These are phyloP conservation scores for Cephus runcator DNA, from an alignment of 2,888 invertebrate genomes.

Conservation along the genomic window DNA sequence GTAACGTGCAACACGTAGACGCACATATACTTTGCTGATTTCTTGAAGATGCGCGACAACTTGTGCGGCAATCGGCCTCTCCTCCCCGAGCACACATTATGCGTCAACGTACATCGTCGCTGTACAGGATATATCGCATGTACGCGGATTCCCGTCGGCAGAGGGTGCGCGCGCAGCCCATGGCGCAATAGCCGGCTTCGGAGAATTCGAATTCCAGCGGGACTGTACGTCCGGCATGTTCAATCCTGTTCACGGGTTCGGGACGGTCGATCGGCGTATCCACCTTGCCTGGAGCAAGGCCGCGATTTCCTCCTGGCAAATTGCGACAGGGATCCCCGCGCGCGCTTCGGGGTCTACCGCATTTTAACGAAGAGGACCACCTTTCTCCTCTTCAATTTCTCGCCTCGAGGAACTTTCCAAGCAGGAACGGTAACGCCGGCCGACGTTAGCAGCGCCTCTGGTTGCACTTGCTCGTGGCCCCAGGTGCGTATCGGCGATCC, in stretches of 20 bases:
- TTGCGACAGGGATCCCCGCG: constrained; percentile 39
- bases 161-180: too few relatives aligned
- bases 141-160: neutral
- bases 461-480: neutral
- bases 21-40: neutral
- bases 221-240: neutral
- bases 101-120: neutral
- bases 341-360: constrained; percentile 14
- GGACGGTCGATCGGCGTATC: neutral
- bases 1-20: neutral
- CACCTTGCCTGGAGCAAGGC: constrained; percentile 60
- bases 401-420: constrained; percentile 34
- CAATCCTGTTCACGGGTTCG: neutral
- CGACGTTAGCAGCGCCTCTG: neutral
- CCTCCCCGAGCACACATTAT: neutral
- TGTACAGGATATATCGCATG: neutral
- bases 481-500: neutral
- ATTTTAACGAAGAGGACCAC: constrained; percentile 23
- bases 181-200: neutral
- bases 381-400: constrained; percentile 48
- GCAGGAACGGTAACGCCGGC: neutral
- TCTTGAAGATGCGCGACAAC: neutral
- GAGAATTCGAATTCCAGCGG: neutral
- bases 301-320: constrained; percentile 53
- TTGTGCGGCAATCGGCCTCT: too few relatives aligned